Evolutionary conservation across 2,888 invertebrate species (phyloP), one percentile per base, ranked within the genome.

Genomic region (Pyrochroa serraticornis): DNA sequence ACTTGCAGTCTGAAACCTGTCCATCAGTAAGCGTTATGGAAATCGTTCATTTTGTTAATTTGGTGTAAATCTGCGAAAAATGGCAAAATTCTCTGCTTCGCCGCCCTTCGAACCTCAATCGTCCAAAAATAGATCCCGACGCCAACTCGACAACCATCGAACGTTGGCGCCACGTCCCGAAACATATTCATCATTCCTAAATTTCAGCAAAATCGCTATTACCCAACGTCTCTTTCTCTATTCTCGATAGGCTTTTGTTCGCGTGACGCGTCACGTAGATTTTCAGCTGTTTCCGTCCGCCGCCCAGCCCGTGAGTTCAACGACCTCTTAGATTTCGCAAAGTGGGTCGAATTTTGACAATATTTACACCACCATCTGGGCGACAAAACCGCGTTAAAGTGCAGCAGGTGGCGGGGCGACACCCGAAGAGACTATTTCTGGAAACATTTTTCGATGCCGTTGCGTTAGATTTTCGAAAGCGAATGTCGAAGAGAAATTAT

Each of bases 261-360:
- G 45, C 50, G 22, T 22, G 22, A 22, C 3, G 5, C 22, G 22
- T 22, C 22, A 22, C 22, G 56, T 62, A 51, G 60, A 63, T 64
- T 65, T 65, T 65, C 65, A 65, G 65, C 65, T 65, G 65, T 61
- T 63, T 57, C 48, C 38, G 52, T 38, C 44, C 47, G 36, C 55
- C n/a, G n/a, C n/a, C n/a, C n/a, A n/a, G n/a, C n/a, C n/a, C n/a
- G n/a, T n/a, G 42, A 51, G 70, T 68, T 69, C 68, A 64, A 61
- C 45, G 65, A 63, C 58, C 67, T 60, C 45, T 48, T 38, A 55
- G 53, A 53, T 65, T 67, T 65, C 54, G 64, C 60, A 65, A 71
- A 69, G 63, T 71, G 62, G 71, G 71, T 71, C 71, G 64, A 69
- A 67, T 69, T 71, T 71, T 70, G 65, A 67, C 64, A 58, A 63